Evolutionary conservation across 1,140 invertebrate genomes (phyloP), one percentile per base, ranked within the genome.

Genomic region (Aradophagus sp.): DNA sequence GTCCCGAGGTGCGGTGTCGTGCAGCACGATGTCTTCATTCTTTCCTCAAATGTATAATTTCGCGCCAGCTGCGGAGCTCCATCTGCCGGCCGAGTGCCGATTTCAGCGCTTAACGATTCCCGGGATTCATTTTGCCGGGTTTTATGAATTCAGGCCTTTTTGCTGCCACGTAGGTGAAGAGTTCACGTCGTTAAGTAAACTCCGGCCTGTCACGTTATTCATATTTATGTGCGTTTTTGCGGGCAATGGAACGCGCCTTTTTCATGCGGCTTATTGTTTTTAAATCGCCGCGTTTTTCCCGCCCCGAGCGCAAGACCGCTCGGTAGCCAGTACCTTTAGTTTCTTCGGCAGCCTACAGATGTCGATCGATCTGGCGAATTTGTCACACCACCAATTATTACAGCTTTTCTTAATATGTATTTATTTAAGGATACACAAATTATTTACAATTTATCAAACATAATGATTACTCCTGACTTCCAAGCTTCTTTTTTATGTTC

Each of bases 161-260:
- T 52, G 41, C 35, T 65, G 74, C 76, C 77, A 77, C 73, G 74
- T 79, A 80, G 79, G 77, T 81, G 80, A 74, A 78, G 80, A 79
- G 78, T 82, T 81, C 80, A 69, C 74, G 73, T 74, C 74, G 70
- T 77, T 80, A 80, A 50, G 75, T 77, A 77, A 66, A 36, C 71
- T 23, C 39, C 62, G 66, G 62, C 31, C 56, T 61, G 68, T 71
- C 73, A 58, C 62, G 66, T 79, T 79, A 80, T 78, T 79, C 52
- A 45, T 50, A 34, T 53, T 65, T 65, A 55, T 17, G 50, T 47
- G 39, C 50, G 12, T 61, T 50, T 61, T 61, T 39, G 19, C 36
- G 17, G 44, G n/a, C 23, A 39, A 15, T 39, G 26, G 39, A 41
- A 39, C 35, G 11, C 32, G 14, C 7, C 31, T 59, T 47, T n/a